Evolutionary conservation across 2,797 vertebrate genomes (phyloP).

Genomic region (Prunella strophiata): DNA sequence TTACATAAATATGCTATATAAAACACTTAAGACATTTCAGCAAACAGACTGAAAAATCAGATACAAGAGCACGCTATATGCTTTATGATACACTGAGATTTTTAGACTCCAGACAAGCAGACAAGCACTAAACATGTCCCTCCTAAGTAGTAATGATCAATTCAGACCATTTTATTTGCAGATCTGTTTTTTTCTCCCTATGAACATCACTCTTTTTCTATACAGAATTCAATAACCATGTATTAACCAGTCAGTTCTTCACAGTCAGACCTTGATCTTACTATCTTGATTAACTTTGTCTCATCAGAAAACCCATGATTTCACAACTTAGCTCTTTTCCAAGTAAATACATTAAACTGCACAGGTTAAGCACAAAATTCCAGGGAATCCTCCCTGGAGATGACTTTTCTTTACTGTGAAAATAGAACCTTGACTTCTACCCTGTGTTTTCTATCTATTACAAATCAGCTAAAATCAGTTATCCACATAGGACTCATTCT

Average conservation of each 20-base stretch:
- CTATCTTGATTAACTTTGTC: neutral
- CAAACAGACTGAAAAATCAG: neutral
- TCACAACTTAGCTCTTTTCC: neutral
- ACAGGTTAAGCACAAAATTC: neutral
- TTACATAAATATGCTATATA: neutral
- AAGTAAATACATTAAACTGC: neutral
- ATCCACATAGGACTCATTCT: neutral
- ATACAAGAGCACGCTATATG: neutral
- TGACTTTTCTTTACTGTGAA: neutral
- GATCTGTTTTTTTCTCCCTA: neutral
- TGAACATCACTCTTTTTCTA: neutral
- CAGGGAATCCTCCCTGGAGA: neutral
- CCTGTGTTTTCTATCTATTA: neutral
- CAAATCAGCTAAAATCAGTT: neutral
- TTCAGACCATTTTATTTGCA: neutral
- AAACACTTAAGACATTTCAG: neutral
- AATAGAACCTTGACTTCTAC: neutral
- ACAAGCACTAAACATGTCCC: neutral
- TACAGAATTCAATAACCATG: neutral
- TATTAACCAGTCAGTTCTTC: neutral
- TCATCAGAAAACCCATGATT: neutral
- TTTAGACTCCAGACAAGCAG: neutral
- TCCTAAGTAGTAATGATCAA: neutral
- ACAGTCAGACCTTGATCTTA: neutral
- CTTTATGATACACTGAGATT: neutral